A percentile compares a stretch with the other conserved stretches of the same genome.
phyloP scores from a whole-genome alignment of 2,797 vertebrate genomes.

The Aldrovandia affinis region DNA sequence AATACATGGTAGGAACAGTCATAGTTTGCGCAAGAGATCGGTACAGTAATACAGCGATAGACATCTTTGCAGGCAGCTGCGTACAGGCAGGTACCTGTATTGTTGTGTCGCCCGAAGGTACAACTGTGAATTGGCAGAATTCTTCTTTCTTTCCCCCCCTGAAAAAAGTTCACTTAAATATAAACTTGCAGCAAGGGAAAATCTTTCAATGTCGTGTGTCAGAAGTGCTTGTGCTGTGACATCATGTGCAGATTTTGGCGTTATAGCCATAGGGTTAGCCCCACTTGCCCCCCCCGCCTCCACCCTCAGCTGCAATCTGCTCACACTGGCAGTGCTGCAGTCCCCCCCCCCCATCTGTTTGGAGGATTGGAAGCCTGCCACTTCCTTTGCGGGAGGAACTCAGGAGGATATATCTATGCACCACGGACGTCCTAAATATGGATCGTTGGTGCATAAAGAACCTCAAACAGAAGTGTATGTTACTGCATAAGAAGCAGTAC shows the following conservation, averaged over 20 bases:
- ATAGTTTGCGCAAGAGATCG: no score
- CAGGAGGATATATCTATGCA: background rate
- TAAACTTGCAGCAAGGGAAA: background rate
- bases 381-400: background rate
- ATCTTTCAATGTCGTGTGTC: background rate
- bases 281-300: background rate
- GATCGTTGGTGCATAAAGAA: background rate
- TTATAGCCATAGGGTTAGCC: background rate
- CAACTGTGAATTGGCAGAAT: constrained; percentile 3
- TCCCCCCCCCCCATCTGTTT: background rate
- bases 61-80: no score
- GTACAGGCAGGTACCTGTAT: no score
- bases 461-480: background rate
- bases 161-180: background rate
- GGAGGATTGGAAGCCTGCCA: background rate
- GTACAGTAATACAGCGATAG: no score
- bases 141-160: background rate
- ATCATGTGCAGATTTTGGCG: background rate
- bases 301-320: background rate
- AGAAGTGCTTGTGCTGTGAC: background rate
- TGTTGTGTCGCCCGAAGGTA: background rate
- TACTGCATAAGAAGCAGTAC: background rate
- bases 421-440: background rate
- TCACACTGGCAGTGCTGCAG: background rate
- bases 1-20: no score